Base-by-base conservation (phyloP, 2,888 invertebrate species). In the Eupsilia transversa region DNA sequence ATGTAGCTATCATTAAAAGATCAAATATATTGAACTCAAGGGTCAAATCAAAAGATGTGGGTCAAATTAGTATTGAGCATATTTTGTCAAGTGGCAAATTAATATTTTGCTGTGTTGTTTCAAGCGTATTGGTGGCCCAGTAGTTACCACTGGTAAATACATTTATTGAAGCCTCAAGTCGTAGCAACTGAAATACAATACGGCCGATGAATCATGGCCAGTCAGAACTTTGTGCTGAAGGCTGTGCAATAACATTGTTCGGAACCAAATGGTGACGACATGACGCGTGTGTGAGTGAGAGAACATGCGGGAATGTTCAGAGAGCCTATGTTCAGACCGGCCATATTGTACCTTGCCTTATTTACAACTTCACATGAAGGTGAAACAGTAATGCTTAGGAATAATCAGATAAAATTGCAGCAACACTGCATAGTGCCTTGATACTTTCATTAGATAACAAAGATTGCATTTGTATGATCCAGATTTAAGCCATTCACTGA, bases 1-100 rank as follows among this genome's bases (percentile, higher is more conserved):
- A 52, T 20, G 7, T 52, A 49, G 27, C 57, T 12, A 27, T 14
- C 17, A 57, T 33, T 17, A 30, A 35, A 46, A 78, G 66, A 52
- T 79, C 66, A 74, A 78, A 61, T 66, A 57, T 6, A 79, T 78
- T 78, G 74, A 78, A 7, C 74, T 52, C 35, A 3, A 35, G 30
- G 79, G 73, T 79, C 79, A 79, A 78, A 79, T 78, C 79, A 73
- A 63, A 78, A 79, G 61, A 63, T 79, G 9, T 66, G 3, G 61
- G 79, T 73, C 79, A 63, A n/a, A n/a, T 27, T 75, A 20, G 49
- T 52, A 76, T 27, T 68, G 41, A 23, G 57, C 12, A 52, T 5
- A 67, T 76, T 74, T 43, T 41, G 12, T 41, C 3, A 57, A 33
- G 27, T 38, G 23, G 41, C 27, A 23, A 23, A 9, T 52, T 43